A percentile compares a stretch with the other conserved stretches of the same genome.
phyloP scores from a whole-genome alignment of 2,888 invertebrate species.

The Lycocerus yunnanus region DNA sequence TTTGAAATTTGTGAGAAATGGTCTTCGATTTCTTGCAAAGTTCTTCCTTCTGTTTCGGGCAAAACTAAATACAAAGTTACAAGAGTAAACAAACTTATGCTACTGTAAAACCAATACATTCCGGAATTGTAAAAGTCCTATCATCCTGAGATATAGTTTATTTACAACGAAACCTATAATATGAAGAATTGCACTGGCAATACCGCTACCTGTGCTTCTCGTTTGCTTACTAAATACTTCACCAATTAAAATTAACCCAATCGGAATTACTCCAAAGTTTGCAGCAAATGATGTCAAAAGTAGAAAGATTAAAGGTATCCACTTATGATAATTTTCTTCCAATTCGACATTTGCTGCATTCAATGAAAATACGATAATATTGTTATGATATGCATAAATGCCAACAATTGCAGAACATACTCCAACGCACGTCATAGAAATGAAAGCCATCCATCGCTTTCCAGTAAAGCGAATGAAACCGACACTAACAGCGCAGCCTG shows the following conservation, averaged over 20 bases:
- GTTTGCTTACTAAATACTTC: conserved; percentile 74
- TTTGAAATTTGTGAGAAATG: conserved; percentile 67
- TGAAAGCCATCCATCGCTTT: conserved; percentile 69
- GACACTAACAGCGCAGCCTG: conserved; percentile 70
- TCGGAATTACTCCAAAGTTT: conserved; percentile 59
- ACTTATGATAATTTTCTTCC: conserved; percentile 42
- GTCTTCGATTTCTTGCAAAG: conserved; percentile 70
- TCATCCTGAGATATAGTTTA: conserved; percentile 72
- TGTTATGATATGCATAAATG: conserved; percentile 57
- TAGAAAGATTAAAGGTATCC: conserved; percentile 72
- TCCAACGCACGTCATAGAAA: conserved; percentile 69
- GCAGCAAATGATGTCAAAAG: conserved; percentile 73
- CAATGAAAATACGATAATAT: conserved; percentile 30
- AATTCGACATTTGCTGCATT: not conserved
- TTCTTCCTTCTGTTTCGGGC: conserved; percentile 84
- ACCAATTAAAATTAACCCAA: conserved; percentile 81
- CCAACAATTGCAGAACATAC: conserved; percentile 67
- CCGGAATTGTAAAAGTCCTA: conserved; percentile 69
- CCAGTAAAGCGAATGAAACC: conserved; percentile 72
- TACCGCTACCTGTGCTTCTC: conserved; percentile 72
- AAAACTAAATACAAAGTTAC: conserved; percentile 68
- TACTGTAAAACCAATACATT: conserved; percentile 72
- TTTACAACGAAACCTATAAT: conserved; percentile 76
- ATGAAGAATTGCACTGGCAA: conserved; percentile 74
- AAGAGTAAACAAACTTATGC: conserved; percentile 66